Evolutionary conservation across 2,888 invertebrate species (phyloP).

Genomic region (Scaptomyza cyrtandrae): DNA sequence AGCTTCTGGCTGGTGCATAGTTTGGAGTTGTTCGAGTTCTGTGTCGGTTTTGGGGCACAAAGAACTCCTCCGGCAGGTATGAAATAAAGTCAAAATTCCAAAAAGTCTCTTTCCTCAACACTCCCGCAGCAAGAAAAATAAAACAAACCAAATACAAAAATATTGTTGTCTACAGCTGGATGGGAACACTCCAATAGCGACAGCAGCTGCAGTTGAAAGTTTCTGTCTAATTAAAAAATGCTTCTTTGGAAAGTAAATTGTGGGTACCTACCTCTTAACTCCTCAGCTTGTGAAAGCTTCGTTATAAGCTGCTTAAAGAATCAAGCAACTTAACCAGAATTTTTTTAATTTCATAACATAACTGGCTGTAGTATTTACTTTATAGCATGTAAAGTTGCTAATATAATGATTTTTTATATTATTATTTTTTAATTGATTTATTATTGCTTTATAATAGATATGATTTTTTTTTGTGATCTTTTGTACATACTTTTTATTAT

Average conservation of each 20-base stretch:
- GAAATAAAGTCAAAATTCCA: slow-evolving; percentile 61
- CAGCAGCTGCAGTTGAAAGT: slow-evolving; percentile 68
- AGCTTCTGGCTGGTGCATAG: slow-evolving; percentile 50
- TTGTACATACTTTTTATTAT: background rate
- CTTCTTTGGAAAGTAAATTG: slow-evolving; percentile 59
- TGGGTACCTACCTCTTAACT: slow-evolving; percentile 31
- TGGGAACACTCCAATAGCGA: slow-evolving; percentile 21
- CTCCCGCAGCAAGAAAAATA: slow-evolving; percentile 1
- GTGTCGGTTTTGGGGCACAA: slow-evolving; percentile 40
- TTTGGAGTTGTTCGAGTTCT: slow-evolving; percentile 43
- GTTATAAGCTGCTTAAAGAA: slow-evolving; percentile 19
- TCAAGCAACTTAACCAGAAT: background rate
- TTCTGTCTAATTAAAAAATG: slow-evolving; percentile 67
- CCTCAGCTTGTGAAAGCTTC: slow-evolving; percentile 7
- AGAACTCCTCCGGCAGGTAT: slow-evolving; percentile 38
- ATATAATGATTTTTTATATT: no score
- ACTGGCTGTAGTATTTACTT: no score
- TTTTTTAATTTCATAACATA: no score
- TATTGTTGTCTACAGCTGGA: slow-evolving; percentile 18
- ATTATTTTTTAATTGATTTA: no score
- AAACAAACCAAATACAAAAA: background rate
- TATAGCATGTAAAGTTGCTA: no score
- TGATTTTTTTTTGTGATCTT: background rate
- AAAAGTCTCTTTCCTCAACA: slow-evolving; percentile 14
- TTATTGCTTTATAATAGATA: no score